Conservation (phyloP, 2,797 vertebrate genomes). For the Darevskia mixta region DNA sequence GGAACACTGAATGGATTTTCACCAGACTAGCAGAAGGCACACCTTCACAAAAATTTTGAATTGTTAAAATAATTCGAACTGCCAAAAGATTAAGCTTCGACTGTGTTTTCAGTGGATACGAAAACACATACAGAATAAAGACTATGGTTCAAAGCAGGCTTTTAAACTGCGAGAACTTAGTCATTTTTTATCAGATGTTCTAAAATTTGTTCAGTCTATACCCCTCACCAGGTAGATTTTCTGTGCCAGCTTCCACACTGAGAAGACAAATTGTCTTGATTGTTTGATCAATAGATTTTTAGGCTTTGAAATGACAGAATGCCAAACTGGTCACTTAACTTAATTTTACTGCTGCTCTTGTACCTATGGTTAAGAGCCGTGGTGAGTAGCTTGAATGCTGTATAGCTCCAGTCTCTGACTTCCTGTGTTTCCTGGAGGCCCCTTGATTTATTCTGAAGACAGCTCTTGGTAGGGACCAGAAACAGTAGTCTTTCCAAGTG, state of each 20-base stretch:
- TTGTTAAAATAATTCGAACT: background rate
- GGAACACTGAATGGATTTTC: background rate
- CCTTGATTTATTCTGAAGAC: background rate
- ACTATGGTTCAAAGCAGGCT: background rate
- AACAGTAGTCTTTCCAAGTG: background rate
- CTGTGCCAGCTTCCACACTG: background rate
- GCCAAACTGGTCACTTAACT: background rate
- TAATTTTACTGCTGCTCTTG: background rate
- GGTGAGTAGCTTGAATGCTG: background rate
- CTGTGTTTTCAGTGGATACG: background rate
- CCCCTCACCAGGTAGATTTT: background rate
- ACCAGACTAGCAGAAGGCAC: background rate
- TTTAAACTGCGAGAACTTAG: background rate
- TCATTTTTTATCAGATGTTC: background rate
- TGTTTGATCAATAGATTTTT: background rate
- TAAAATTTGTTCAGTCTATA: background rate
- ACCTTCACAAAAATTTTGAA: background rate
- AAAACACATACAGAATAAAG: background rate
- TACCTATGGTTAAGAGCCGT: background rate
- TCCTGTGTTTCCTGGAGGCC: background rate
- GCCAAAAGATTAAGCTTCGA: background rate
- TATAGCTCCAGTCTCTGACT: background rate
- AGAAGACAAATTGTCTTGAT: background rate
- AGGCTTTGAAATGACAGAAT: background rate
- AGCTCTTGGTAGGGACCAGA: background rate